Percentiles rank a stretch among this genome's conserved stretches.
These are phyloP conservation scores for Aphaenogaster rudis DNA, from an alignment of 1,140 invertebrate species.

Conservation along the genomic window DNA sequence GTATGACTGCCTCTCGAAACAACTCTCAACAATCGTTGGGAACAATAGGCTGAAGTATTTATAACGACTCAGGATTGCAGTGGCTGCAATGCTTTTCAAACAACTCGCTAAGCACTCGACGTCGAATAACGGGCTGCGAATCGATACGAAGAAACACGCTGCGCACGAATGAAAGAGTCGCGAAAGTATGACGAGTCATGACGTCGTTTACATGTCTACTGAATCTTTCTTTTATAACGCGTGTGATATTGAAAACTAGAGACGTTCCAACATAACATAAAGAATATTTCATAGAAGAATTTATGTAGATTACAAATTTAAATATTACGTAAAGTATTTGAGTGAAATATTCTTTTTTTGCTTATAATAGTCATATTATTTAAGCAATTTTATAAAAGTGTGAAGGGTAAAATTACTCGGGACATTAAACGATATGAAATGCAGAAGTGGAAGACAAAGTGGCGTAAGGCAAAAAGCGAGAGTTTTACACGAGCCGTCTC, in stretches of 20 bases:
- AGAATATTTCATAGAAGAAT: background rate
- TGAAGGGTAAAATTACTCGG: background rate
- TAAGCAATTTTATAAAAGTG: slow-evolving; percentile 1
- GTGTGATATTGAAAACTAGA: background rate
- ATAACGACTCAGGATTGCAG: slow-evolving; percentile 48
- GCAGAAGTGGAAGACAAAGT: slow-evolving; percentile 27
- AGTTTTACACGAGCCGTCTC: slow-evolving; percentile 41
- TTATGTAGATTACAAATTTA: background rate
- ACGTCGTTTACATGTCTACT: background rate
- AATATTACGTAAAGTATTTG: background rate
- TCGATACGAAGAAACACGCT: slow-evolving; percentile 52
- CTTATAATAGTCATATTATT: background rate
- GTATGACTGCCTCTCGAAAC: slow-evolving; percentile 52
- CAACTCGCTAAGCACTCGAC: slow-evolving; percentile 33
- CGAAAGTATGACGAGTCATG: slow-evolving; percentile 2
- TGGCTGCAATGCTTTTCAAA: slow-evolving; percentile 41
- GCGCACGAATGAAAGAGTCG: background rate
- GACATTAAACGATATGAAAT: slow-evolving; percentile 33
- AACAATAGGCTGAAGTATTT: slow-evolving; percentile 64
- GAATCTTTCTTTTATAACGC: slow-evolving; percentile 1
- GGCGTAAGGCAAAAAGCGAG: slow-evolving; percentile 24
- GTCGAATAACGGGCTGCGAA: slow-evolving; percentile 46
- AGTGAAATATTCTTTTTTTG: background rate
- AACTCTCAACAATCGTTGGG: slow-evolving; percentile 54
- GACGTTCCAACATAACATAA: background rate